Evolutionary conservation across 1,140 invertebrate genomes (phyloP), one percentile per base, ranked within the genome.

Genomic region (Drosophila guanche): DNA sequence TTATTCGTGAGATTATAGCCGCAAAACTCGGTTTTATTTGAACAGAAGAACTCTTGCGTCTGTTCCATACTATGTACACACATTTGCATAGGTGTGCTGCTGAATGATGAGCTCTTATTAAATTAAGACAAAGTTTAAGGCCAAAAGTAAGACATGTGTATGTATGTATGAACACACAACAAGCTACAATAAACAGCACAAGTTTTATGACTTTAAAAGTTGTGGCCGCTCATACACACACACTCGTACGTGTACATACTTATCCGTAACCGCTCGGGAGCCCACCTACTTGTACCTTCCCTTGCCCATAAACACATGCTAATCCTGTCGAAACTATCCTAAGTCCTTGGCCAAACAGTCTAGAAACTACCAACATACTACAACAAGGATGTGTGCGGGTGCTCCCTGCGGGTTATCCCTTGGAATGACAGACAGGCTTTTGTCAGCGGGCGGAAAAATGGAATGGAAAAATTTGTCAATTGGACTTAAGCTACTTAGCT

Each of bases 1-100:
- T 85, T 77, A 74, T 80, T 77, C 60, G 60, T 85, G 72, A 52
- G 61, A 60, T 76, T 85, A 76, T 76, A 52, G 54, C 60, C 65
- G 27, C 50, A 63, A 50, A 68, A 67, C 54, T 48, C 20, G 27
- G 6, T 23, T 59, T 14, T 65, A 57, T 77, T 76, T 76, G 65
- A 65, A 22, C 25, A 63, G 45, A 58, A 20, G 23, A n/a, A 3
- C 45, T 37, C 5, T 10, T 37, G 33, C 33, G 8, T 8, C 40
- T 41, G 40, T 12, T 41, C 33, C 33, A 20, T 20, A 20, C 16
- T 20, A 20, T 20, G 16, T 20, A 8, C 8, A 33, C 7, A 10
- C 29, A 7, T 33, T 3, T 3, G 3, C 8, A 10, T 10, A 37
- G 33, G 33, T 37, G 33, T 12, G 33, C 33, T 3, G 4, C 33